A percentile compares a stretch with the other conserved stretches of the same genome.
These are phyloP conservation scores for Forpus xanthops DNA, from an alignment of 2,797 vertebrate genomes.

Conservation along the genomic window DNA sequence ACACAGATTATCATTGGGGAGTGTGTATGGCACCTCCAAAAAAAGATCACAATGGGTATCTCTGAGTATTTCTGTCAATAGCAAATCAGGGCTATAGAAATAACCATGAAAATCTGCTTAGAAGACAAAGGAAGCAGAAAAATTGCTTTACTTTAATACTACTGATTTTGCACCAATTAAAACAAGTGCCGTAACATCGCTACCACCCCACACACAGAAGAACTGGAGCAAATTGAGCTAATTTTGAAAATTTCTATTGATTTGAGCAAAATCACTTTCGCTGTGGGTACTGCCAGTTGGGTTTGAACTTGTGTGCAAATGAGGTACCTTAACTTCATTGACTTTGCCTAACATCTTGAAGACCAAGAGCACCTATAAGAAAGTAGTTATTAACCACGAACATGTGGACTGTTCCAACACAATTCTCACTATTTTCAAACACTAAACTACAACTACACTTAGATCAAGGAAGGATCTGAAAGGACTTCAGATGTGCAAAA, in stretches of 20 bases:
- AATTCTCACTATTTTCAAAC: background rate
- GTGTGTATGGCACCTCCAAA: background rate
- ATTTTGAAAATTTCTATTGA: background rate
- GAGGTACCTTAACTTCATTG: background rate
- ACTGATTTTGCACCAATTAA: background rate
- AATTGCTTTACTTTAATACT: background rate
- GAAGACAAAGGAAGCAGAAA: background rate
- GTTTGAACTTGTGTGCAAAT: background rate
- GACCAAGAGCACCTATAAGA: background rate
- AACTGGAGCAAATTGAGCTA: background rate
- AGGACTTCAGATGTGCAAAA: background rate
- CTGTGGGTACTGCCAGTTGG: background rate
- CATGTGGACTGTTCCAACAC: background rate
- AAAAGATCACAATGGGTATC: background rate
- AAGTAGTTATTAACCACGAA: background rate
- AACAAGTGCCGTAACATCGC: background rate
- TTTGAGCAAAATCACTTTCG: background rate
- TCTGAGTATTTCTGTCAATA: background rate
- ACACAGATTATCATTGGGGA: background rate
- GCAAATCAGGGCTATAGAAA: background rate
- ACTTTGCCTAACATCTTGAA: background rate
- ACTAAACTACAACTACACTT: background rate
- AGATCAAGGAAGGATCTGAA: background rate
- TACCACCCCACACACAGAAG: background rate
- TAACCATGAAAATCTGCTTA: background rate